Percentiles rank a stretch among this genome's conserved stretches.
Evolutionary conservation across 2,888 invertebrate species (phyloP).

Genomic region (Himalopsyche kuldschensis): DNA sequence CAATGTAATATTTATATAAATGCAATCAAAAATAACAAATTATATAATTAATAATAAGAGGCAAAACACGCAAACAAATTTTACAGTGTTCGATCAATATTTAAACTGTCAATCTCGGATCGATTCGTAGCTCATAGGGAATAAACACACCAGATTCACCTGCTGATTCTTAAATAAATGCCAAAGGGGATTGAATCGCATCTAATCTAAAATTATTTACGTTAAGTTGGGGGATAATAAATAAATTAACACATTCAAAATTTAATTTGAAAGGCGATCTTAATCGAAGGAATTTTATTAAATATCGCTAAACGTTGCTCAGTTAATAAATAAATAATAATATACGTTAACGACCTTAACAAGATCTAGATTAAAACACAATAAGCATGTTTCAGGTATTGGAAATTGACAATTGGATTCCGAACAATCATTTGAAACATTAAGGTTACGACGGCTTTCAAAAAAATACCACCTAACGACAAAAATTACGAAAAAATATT

Average conservation of each 20-base stretch:
- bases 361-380: background rate
- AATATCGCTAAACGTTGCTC: background rate
- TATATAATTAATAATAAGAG: background rate
- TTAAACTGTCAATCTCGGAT: too few species aligned
- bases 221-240: background rate
- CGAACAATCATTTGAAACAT: background rate
- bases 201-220: background rate
- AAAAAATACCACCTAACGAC: background rate
- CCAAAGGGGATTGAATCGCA: background rate
- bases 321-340: background rate
- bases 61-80: background rate
- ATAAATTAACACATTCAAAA: background rate
- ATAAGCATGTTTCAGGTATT: background rate
- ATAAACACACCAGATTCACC: too few species aligned
- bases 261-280: background rate
- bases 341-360: background rate
- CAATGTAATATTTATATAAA: background rate
- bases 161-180: background rate
- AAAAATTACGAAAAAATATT: constrained; percentile 1
- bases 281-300: background rate
- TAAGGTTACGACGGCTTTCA: background rate
- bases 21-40: background rate
- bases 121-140: too few species aligned
- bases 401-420: background rate
- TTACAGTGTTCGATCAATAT: too few species aligned